phyloP scores from a whole-genome alignment of 1,140 invertebrate species.

The Latrodectus geometricus region DNA sequence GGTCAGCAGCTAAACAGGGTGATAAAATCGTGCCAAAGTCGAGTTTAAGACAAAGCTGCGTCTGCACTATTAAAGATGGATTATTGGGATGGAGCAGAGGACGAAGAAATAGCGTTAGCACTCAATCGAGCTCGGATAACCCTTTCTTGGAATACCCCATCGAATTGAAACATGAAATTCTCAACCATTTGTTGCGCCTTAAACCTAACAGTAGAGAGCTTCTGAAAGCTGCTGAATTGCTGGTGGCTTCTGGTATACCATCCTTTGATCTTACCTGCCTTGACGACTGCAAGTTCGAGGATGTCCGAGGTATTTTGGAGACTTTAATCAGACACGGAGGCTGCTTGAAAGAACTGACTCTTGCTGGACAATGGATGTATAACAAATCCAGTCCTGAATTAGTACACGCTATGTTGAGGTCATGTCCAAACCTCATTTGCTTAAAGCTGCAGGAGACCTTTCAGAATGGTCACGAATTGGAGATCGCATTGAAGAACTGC shows the following conservation, averaged over 20 bases:
- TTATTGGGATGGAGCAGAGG: slow-evolving; percentile 58
- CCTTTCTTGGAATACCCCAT: slow-evolving; percentile 62
- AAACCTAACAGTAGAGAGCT: slow-evolving; percentile 59
- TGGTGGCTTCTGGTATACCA: slow-evolving; percentile 59
- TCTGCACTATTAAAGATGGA: slow-evolving; percentile 49
- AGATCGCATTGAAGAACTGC: slow-evolving; percentile 57
- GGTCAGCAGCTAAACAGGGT: slow-evolving; percentile 50
- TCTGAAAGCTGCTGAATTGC: slow-evolving; percentile 54
- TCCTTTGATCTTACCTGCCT: slow-evolving; percentile 63
- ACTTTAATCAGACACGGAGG: slow-evolving; percentile 35
- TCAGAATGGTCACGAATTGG: slow-evolving; percentile 45
- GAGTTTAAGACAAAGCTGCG: slow-evolving; percentile 52
- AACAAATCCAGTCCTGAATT: slow-evolving; percentile 9
- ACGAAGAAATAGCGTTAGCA: slow-evolving; percentile 25
- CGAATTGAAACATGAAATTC: slow-evolving; percentile 61
- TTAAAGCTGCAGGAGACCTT: slow-evolving; percentile 62
- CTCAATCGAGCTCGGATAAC: slow-evolving; percentile 33
- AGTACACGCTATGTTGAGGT: slow-evolving; percentile 35
- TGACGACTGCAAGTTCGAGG: slow-evolving; percentile 60
- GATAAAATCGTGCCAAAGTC: slow-evolving; percentile 55
- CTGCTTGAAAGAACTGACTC: slow-evolving; percentile 41
- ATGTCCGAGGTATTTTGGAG: slow-evolving; percentile 55
- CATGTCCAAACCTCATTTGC: slow-evolving; percentile 45
- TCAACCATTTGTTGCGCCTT: slow-evolving; percentile 61
- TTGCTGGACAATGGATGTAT: slow-evolving; percentile 63